phyloP scores from a whole-genome alignment of 2,888 invertebrate genomes.

The Patella caerulea region DNA sequence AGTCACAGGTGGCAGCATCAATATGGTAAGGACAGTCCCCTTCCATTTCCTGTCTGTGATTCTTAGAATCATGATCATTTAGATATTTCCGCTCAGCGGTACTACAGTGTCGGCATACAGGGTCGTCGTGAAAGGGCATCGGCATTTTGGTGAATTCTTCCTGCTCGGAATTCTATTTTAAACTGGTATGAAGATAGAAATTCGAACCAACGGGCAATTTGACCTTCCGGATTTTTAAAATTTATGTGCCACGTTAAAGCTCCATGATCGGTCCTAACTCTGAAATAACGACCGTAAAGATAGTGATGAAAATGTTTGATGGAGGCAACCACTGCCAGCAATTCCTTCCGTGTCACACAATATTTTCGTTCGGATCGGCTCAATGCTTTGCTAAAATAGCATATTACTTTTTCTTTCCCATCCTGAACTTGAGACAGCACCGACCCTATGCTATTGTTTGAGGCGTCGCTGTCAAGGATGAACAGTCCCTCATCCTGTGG shows the following conservation, averaged over 20 bases:
- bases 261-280: constrained; percentile 36
- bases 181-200: constrained; percentile 21
- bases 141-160: background rate
- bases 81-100: background rate
- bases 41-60: too few relatives aligned
- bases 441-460: constrained; percentile 28
- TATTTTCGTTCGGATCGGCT: constrained; percentile 22
- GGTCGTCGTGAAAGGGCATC: constrained; percentile 5
- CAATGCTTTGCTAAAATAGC: constrained; percentile 34
- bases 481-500: background rate
- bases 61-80: too few relatives aligned
- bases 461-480: background rate
- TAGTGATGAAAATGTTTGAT: constrained; percentile 38
- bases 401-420: too few relatives aligned
- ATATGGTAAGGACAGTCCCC: too few relatives aligned
- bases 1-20: too few relatives aligned
- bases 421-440: constrained; percentile 39
- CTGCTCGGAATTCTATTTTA: constrained; percentile 15
- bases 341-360: background rate
- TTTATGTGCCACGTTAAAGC: background rate
- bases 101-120: background rate
- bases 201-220: constrained; percentile 23
- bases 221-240: constrained; percentile 24
- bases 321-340: constrained; percentile 38
- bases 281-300: constrained; percentile 30